Base-by-base conservation (phyloP, 2,888 invertebrate species). In the Bembecia ichneumoniformis region DNA sequence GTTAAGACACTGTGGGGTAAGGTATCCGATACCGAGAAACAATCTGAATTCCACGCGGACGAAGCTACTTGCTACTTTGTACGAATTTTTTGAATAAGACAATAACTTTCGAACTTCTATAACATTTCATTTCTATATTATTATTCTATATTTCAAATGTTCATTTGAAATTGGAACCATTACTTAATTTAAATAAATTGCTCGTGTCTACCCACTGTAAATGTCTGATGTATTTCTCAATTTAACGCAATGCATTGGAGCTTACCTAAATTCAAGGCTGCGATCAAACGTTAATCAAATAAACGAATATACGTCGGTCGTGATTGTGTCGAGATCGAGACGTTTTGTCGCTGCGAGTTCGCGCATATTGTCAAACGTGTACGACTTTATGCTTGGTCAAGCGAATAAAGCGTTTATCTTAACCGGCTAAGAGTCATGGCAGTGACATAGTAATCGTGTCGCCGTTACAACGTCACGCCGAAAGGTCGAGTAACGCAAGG, bases 401-500 rank as follows among this genome's bases (percentile, higher is more conserved):
- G 43, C 52, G 51, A 58, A 49, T 55, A 54, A 54, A 55, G 57
- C 52, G 49, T 57, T 58, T 62, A 52, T 53, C 36, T 46, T 49
- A 49, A 52, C 46, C 51, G 50, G 48, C 56, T 55, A 60, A 55
- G 55, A 53, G 52, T 49, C 20, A 50, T 47, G 43, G 15, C n/a
- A 40, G n/a, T 40, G 14, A 14, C 14, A 40, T 13, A 40, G 14
- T 13, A 40, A 40, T 13, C n/a, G 3, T 40, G 13, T 13, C 65
- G 59, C 61, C 57, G 52, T 47, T 51, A 56, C 64, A 66, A 64
- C 58, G 72, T 77, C 71, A 76, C 71, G 66, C 67, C 58, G 59
- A 61, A 60, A 69, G 74, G 74, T 63, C 61, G 66, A 35, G 59
- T 79, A 74, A 66, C 66, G 76, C 73, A 82, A 82, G 77, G 73